Evolutionary conservation across 1,140 invertebrate species (phyloP).

Genomic region (Heterodera schachtii): DNA sequence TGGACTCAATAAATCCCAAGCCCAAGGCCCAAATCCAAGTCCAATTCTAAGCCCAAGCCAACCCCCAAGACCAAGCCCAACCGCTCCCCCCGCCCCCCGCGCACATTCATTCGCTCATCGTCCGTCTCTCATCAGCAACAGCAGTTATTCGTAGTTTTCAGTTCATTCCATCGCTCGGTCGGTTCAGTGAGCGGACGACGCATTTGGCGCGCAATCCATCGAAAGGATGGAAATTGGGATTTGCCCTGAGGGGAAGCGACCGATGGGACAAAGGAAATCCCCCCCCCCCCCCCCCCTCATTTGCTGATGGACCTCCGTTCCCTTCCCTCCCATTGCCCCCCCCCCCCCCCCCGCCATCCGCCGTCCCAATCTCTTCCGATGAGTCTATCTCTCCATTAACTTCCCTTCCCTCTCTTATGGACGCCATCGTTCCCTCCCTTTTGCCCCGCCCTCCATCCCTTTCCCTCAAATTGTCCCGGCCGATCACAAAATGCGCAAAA

Average conservation of each 20-base stretch:
- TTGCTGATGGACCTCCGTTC: neutral
- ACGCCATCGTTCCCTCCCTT: neutral
- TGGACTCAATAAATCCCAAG: no score
- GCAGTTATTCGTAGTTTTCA: neutral
- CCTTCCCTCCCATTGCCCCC: no score
- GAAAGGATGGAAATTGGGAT: neutral
- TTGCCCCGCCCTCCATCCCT: no score
- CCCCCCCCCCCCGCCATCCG: neutral
- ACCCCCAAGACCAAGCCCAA: no score
- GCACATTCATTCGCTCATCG: neutral
- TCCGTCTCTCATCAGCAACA: neutral
- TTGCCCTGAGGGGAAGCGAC: neutral
- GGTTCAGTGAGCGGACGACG: neutral
- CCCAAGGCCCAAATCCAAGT: no score
- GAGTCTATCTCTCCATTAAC: neutral
- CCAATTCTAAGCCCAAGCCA: no score
- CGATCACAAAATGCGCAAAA: conserved; percentile 2
- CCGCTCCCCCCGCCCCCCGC: no score
- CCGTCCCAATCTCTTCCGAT: neutral
- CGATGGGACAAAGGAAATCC: neutral
- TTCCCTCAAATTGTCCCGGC: neutral
- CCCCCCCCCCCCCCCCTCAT: neutral
- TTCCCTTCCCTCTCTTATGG: neutral
- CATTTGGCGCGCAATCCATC: neutral
- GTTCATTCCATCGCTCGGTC: neutral